phyloP scores from a whole-genome alignment of 1,140 invertebrate genomes.

The Eriosoma lanigerum region DNA sequence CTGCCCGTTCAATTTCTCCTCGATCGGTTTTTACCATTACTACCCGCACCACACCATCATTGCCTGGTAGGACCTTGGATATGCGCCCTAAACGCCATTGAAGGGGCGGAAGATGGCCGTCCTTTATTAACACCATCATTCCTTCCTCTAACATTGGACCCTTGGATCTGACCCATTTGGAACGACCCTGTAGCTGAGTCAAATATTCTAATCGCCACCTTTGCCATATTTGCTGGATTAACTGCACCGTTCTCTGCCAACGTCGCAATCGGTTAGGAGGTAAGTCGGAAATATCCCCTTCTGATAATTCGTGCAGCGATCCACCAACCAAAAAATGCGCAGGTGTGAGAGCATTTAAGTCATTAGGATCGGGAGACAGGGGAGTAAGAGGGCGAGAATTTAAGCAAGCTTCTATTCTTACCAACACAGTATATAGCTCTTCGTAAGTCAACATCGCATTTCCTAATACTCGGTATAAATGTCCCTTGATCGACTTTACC shows the following conservation, averaged over 20 bases:
- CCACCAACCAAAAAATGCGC: constrained; percentile 55
- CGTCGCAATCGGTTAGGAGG: neutral
- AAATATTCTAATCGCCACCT: neutral
- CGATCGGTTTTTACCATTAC: neutral
- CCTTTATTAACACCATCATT: constrained; percentile 53
- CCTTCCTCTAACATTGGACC: neutral
- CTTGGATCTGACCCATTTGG: neutral
- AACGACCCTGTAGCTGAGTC: neutral
- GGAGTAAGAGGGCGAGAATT: constrained; percentile 56
- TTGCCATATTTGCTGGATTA: neutral
- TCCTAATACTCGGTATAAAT: too few relatives aligned
- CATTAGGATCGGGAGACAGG: constrained; percentile 54
- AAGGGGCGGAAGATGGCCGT: constrained; percentile 46
- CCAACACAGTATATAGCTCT: constrained; percentile 53
- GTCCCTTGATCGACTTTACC: constrained; percentile 51
- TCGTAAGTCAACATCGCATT: too few relatives aligned
- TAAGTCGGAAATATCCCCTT: neutral
- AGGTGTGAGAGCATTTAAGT: constrained; percentile 55
- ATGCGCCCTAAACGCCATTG: constrained; percentile 55
- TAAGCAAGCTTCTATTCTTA: constrained; percentile 55
- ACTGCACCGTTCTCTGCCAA: neutral
- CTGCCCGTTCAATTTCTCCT: neutral
- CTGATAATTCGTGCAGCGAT: neutral
- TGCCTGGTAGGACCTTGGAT: constrained; percentile 52
- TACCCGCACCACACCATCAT: constrained; percentile 54